These are phyloP conservation scores for Sapayoa aenigma DNA, from an alignment of 2,113 vertebrate species.

Conservation along the genomic window DNA sequence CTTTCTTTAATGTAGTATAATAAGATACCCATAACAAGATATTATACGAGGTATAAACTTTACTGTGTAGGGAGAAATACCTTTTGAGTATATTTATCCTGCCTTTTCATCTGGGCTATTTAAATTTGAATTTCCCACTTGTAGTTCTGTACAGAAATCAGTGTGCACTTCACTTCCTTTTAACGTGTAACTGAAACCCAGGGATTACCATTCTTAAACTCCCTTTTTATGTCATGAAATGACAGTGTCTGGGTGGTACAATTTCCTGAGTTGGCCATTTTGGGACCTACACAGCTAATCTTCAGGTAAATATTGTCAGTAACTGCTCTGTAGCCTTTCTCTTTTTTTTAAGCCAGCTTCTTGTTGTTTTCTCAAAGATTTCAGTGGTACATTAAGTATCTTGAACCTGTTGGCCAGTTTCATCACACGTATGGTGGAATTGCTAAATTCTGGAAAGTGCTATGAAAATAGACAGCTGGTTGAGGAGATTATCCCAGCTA, in stretches of 20 bases:
- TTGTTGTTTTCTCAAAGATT: background rate
- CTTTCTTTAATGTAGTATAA: background rate
- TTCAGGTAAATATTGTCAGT: background rate
- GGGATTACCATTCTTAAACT: background rate
- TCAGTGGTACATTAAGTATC: background rate
- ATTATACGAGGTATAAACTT: accelerated
- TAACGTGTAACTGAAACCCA: background rate
- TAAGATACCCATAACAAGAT: background rate
- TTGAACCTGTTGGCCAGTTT: background rate
- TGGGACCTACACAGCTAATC: background rate
- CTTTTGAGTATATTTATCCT: background rate
- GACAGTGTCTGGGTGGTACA: background rate
- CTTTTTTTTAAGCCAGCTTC: background rate
- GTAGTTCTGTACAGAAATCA: background rate
- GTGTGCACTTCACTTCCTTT: background rate
- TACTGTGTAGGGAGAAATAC: background rate
- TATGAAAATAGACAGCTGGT: background rate
- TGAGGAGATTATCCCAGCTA: background rate
- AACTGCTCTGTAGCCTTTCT: background rate
- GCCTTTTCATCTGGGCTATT: background rate
- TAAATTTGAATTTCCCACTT: background rate
- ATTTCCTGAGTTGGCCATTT: background rate
- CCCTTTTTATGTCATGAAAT: background rate
- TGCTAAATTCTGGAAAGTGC: background rate
- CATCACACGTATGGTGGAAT: background rate